Evolutionary conservation across 2,113 vertebrate genomes (phyloP), one percentile per base, ranked within the genome.

Genomic region (Corynorhinus townsendii): DNA sequence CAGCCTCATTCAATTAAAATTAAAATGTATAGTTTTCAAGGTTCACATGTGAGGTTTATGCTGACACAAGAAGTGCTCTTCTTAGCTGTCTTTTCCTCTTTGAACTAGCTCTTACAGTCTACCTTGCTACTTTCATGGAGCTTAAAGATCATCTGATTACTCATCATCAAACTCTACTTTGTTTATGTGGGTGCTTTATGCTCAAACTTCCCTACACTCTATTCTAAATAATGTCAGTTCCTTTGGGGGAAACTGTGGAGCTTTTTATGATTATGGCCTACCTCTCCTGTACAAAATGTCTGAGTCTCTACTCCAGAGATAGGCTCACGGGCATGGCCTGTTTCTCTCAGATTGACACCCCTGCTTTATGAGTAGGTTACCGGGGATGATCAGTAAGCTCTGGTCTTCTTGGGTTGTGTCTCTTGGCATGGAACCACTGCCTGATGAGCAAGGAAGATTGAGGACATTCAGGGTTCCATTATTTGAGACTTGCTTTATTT

Each of bases 321-420:
- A 7, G 26, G n/a, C 24, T 12, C 17, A 40, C 4, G 22, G 33
- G 26, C 2, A 33, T 30, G 20, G 2, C 11, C 43, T 11, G 1
- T 24, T 83, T 89, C 22, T 73, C 35, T 16, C 77, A 43, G 19
- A 43, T 17, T 35, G 24, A 47, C 22, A 54, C 3, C 17, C 2
- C 26, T 35, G 81, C 19, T 75, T 52, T 24, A 12, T 54, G 6
- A 54, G 6, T 1, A 75, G 26, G 11, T 3, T 12, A 15, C 4
- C 71, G 16, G 19, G 17, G 11, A 38, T 43, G 9, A 73, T 5
- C 4, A 17, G 43, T 17, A 81, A 24, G 11, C 19, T 64, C 12
- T 38, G 28, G 28, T 52, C 28, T 73, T 82, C 30, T 77, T 80
- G 17, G n/a, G 1, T 45, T 64, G 2, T 3, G 20, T 73, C 17